Base-by-base conservation (phyloP, 2,888 invertebrate species). In the Diloba caeruleocephala region DNA sequence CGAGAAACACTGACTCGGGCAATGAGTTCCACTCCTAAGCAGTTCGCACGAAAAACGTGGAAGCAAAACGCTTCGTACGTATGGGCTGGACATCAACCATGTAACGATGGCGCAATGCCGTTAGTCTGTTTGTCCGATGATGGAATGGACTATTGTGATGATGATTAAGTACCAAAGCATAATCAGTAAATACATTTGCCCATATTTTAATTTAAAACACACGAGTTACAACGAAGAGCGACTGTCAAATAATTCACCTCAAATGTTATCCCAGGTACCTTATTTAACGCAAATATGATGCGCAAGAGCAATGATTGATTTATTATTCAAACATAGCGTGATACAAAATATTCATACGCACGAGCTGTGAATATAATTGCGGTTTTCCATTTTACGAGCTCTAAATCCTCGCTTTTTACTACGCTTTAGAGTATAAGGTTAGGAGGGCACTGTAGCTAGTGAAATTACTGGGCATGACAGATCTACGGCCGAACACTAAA, bases 271-370 rank as follows among this genome's bases (percentile, higher is more conserved):
- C 66, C 58, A 64, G 46, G 56, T 61, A 44, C 60, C 67, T 70
- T 73, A 75, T 77, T 72, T 74, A 73, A 75, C 63, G 72, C 65
- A 76, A 81, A 79, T 76, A 73, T 58, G 62, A 62, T 69, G 63
- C 73, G 77, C 71, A 61, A 74, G 71, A 75, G 70, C 58, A 71
- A 72, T 75, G 78, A 82, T 79, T 80, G 79, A 82, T 79, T 17
- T 79, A 78, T 81, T 78, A n/a, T n/a, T n/a, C n/a, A n/a, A n/a
- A n/a, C 79, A 81, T 76, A 58, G 60, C 62, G 43, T 52, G 62
- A 62, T 57, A 53, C 79, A 65, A 79, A 78, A 81, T 81, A 81
- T 82, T 79, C 80, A 76, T 74, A 72, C 67, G 70, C 78, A 76
- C 73, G 76, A 68, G 36, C 68, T 64, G 52, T 48, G 56, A 39